phyloP scores from a whole-genome alignment of 2,888 invertebrate species.

The Steromphala cineraria region DNA sequence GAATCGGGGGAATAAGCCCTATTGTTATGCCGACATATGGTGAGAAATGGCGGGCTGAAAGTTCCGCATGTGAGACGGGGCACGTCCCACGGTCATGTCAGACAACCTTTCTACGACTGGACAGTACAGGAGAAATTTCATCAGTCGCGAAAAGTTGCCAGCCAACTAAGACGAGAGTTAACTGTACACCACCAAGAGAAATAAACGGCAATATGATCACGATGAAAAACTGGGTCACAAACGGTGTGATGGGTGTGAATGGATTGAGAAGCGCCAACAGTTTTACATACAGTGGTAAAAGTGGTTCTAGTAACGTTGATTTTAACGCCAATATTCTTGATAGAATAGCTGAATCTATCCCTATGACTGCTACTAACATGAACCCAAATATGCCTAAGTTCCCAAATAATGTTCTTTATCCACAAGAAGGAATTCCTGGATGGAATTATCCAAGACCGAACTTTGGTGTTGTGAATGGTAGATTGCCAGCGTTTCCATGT shows the following conservation, averaged over 20 bases:
- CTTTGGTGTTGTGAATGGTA: background rate
- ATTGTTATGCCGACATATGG: background rate
- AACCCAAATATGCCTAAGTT: background rate
- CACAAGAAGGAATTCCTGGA: background rate
- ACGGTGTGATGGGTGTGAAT: background rate
- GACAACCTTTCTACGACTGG: conserved; percentile 43
- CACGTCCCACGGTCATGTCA: background rate
- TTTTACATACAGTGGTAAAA: background rate
- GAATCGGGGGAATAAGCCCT: background rate
- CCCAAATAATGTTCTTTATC: background rate
- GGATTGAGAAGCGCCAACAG: background rate
- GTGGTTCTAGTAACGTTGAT: background rate
- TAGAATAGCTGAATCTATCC: background rate
- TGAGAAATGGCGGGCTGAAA: background rate
- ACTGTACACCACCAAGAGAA: background rate
- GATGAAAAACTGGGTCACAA: conserved; percentile 1
- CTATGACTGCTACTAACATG: background rate
- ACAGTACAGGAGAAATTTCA: conserved; percentile 53
- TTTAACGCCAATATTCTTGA: background rate
- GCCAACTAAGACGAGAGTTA: background rate
- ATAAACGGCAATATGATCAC: background rate
- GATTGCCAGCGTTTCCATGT: background rate
- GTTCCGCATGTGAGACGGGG: background rate
- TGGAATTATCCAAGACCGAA: background rate
- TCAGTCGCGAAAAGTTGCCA: conserved; percentile 24